Conservation (phyloP, 2,113 vertebrate species). For the Notothenia rossii region DNA sequence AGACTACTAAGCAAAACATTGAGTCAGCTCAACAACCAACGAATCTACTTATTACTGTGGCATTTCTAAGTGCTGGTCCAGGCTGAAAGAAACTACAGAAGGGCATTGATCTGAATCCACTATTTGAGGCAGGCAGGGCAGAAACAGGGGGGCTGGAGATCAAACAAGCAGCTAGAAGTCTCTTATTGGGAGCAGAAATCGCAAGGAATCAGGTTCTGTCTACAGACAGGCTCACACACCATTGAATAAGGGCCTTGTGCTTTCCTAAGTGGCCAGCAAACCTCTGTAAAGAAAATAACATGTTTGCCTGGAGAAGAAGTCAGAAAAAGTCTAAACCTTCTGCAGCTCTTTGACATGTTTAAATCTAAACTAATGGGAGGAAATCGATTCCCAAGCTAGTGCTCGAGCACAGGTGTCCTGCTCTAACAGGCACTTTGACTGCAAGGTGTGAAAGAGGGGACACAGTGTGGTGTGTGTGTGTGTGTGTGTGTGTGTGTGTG, state of each 20-base stretch:
- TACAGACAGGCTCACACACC: constrained; percentile 32
- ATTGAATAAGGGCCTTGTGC: constrained; percentile 24
- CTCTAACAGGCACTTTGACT: constrained; percentile 64
- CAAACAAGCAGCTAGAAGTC: constrained; percentile 52
- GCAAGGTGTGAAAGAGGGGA: constrained; percentile 55
- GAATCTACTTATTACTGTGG: background rate
- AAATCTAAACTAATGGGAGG: constrained; percentile 70
- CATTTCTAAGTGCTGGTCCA: constrained; percentile 27
- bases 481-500: constrained; percentile 17
- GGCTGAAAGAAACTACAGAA: constrained; percentile 41
- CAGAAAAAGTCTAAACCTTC: constrained; percentile 70
- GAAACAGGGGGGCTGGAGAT: constrained; percentile 37
- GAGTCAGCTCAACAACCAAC: background rate
- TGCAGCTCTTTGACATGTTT: constrained; percentile 75
- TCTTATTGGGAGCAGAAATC: constrained; percentile 68
- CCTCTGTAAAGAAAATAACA: constrained; percentile 40
- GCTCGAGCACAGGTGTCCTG: constrained; percentile 59
- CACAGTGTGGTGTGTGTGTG: constrained; percentile 20
- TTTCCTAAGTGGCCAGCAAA: constrained; percentile 44
- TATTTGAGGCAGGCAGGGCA: constrained; percentile 53
- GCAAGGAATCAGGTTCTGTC: constrained; percentile 42
- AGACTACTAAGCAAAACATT: background rate
- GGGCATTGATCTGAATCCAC: constrained; percentile 57
- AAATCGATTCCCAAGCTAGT: constrained; percentile 69
- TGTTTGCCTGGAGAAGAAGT: constrained; percentile 60